Evolutionary conservation across 2,113 vertebrate species (phyloP), one percentile per base, ranked within the genome.

Genomic region (Spea multiplicata): DNA sequence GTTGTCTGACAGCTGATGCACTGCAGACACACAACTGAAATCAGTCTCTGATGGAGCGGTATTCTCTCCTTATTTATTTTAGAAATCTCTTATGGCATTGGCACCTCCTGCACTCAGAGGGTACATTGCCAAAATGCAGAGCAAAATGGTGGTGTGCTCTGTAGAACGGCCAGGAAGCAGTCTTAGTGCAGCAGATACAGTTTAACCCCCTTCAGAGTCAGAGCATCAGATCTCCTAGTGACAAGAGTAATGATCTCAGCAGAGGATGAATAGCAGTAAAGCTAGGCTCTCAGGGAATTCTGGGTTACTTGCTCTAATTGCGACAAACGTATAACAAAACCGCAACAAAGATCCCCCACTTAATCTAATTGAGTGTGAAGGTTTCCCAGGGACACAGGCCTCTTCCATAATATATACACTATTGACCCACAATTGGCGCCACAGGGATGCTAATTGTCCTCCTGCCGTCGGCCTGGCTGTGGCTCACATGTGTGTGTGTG

Each of bases 391-490:
- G 91, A 92, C 92, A 89, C 81, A 82, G 88, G 87, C 16, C 86
- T 85, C 85, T 83, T 86, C 82, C 88, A 83, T 82, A 87, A 81
- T 76, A 91, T 83, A 92, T 92, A 92, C 92, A 91, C 94, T 97
- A 95, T 96, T 95, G 97, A 96, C 92, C 95, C 95, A 94, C 98
- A 98, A 98, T 99, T 98, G 97, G 97, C 96, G 97, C 96, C 96
- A 95, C 93, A 96, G 94, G 93, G 94, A 94, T 95, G 95, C 96
- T 97, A 97, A 97, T 98, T 97, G 91, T 88, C 86, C 77, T 79
- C 70, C 71, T 79, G 77, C 77, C 77, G 77, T 79, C 77, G 70
- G 70, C 77, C 77, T 79, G 77, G 71, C 77, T 79, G 77, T 79
- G 77, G 71, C 71, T 79, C 77, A 79, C 77, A 79, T 79, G 77